Evolutionary conservation across 2,113 vertebrate genomes (phyloP), one percentile per base, ranked within the genome.

Genomic region (Austrofundulus limnaeus): DNA sequence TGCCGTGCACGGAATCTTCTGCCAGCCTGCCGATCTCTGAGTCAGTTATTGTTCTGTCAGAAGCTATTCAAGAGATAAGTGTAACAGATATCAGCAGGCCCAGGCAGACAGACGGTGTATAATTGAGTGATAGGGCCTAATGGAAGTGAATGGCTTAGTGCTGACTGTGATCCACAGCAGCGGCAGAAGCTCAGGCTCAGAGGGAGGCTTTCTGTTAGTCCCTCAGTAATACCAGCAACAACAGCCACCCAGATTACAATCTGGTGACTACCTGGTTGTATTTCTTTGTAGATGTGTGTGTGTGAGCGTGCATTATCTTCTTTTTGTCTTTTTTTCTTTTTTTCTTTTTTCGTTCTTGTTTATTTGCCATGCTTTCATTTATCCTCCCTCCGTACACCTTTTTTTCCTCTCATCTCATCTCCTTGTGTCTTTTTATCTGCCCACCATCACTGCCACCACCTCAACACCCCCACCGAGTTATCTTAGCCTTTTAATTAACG

Each of bases 401-500:
- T 37, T 51, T 70, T 34, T 34, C 7, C 7, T 28, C 55, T 28
- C 39, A 14, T 55, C 50, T 21, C 37, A 24, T 54, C 24, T 42
- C 48, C 13, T 38, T 31, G n/a, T 63, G 15, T 55, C 14, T 54
- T 41, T 69, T 60, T 57, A 43, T 78, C 66, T 48, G 28, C 55
- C 42, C 67, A 59, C 12, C 24, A 43, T 66, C 20, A 12, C 17
- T n/a, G 1, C 39, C 39, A 4, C 10, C 49, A n/a, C 61, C 19
- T 15, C 25, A n/a, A 21, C 56, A 63, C 31, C n/a, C 9, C 57
- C 39, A 38, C 45, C 2, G 12, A 17, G 77, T 84, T 89, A 85
- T 86, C 82, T 81, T 72, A 81, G 80, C 77, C 81, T 72, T 88
- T 88, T 90, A 90, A 88, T 90, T 90, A 90, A 80, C 58, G 21